Percentiles rank a stretch among this genome's conserved stretches.
Evolutionary conservation across 2,797 vertebrate species (phyloP).

Genomic region (Pterois miles): DNA sequence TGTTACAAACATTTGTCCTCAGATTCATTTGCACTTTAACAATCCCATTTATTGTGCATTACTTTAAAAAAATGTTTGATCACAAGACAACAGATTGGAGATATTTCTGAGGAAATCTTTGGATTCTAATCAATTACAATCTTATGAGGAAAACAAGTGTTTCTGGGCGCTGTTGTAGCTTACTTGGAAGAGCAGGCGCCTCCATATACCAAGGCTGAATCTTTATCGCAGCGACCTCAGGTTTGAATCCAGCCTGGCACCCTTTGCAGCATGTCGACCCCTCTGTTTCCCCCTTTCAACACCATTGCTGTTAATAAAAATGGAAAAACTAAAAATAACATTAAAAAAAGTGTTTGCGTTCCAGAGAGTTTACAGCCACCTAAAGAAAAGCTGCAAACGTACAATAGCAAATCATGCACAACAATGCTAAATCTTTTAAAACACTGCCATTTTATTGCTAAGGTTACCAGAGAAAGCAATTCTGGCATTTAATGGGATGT

Average conservation of each 20-base stretch:
- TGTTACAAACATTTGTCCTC: not conserved
- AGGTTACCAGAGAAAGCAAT: not conserved
- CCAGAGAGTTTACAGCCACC: not conserved
- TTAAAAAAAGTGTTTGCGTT: too few relatives aligned
- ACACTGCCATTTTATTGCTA: not conserved
- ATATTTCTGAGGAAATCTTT: not conserved
- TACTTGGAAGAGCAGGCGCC: too few relatives aligned
- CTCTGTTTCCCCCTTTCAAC: too few relatives aligned
- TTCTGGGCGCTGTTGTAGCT: too few relatives aligned
- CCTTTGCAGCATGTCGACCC: too few relatives aligned
- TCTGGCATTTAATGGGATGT: not conserved
- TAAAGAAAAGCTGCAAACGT: not conserved
- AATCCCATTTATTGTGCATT: not conserved
- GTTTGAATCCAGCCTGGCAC: too few relatives aligned
- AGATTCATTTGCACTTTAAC: slow-evolving; percentile 1
- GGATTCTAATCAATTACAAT: not conserved
- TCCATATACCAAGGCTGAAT: too few relatives aligned
- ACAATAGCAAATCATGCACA: not conserved
- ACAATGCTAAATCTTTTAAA: slow-evolving; percentile 1
- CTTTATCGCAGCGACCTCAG: too few relatives aligned
- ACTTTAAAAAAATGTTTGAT: not conserved
- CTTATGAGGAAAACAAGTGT: not conserved
- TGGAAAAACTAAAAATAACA: too few relatives aligned
- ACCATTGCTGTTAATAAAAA: too few relatives aligned
- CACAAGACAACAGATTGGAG: not conserved